Percentiles rank a stretch among this genome's conserved stretches.
Evolutionary conservation across 2,888 invertebrate species (phyloP).

Genomic region (Thecophora atra): DNA sequence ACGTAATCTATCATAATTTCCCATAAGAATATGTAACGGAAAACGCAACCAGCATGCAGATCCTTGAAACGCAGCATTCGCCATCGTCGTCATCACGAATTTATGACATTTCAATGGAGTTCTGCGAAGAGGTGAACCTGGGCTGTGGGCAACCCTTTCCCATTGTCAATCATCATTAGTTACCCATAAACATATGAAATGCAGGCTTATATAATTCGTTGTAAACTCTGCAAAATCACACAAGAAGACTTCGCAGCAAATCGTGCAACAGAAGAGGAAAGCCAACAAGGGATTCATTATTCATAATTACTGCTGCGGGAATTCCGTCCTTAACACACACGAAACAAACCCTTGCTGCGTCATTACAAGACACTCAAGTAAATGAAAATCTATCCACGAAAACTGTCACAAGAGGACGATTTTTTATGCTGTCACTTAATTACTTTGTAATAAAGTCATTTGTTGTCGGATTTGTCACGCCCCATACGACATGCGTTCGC

Average conservation of each 20-base stretch:
- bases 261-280: not conserved
- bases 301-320: conserved; percentile 34
- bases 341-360: conserved; percentile 40
- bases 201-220: not conserved
- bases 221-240: conserved; percentile 13
- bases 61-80: not conserved
- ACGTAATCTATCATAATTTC: too few species aligned
- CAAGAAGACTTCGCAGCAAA: not conserved
- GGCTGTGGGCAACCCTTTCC: conserved; percentile 15
- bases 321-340: conserved; percentile 13
- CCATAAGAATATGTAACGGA: too few species aligned
- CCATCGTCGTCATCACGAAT: too few species aligned
- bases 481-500: conserved; percentile 24
- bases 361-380: conserved; percentile 18
- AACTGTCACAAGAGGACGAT: conserved; percentile 21
- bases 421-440: conserved; percentile 37
- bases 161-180: conserved; percentile 30
- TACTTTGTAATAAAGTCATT: conserved; percentile 59
- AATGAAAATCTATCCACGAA: conserved; percentile 30
- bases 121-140: too few species aligned
- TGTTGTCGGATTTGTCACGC: conserved; percentile 41
- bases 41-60: not conserved
- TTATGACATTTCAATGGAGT: too few species aligned
- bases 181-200: not conserved
- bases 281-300: conserved; percentile 36